phyloP scores from a whole-genome alignment of 2,797 vertebrate species.

The Propithecus perrieri region DNA sequence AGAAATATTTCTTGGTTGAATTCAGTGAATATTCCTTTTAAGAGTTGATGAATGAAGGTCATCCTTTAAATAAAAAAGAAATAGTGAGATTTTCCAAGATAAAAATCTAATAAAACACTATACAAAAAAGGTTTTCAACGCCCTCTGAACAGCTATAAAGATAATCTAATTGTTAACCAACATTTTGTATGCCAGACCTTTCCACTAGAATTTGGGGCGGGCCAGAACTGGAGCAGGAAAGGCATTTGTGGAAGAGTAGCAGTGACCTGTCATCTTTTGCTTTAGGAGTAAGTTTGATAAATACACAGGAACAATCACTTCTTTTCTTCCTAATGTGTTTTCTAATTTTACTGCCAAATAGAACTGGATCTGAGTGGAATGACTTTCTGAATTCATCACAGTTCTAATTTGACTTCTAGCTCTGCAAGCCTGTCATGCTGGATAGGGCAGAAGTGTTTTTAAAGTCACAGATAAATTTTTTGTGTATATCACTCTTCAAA shows the following conservation, averaged over 20 bases:
- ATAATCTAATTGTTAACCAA: background rate
- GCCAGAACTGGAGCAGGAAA: background rate
- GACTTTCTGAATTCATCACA: background rate
- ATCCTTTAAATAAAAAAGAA: conserved; percentile 16
- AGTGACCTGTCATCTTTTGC: background rate
- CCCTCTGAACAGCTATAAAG: background rate
- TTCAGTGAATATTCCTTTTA: background rate
- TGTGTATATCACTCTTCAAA: background rate
- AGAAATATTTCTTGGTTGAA: background rate
- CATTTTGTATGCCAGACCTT: background rate
- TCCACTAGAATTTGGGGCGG: background rate
- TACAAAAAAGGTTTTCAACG: background rate
- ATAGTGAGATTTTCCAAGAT: background rate
- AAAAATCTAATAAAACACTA: background rate
- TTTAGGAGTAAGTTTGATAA: background rate
- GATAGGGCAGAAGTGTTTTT: background rate
- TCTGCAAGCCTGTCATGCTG: background rate
- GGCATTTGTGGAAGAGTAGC: background rate
- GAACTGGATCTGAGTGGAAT: background rate
- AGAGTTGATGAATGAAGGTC: background rate
- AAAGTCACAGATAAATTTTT: background rate
- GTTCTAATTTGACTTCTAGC: background rate
- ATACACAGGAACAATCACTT: background rate
- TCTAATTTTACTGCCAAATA: background rate
- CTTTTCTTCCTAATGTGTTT: background rate